Evolutionary conservation across 2,888 invertebrate genomes (phyloP), one percentile per base, ranked within the genome.

Genomic region (Ophraella communa): DNA sequence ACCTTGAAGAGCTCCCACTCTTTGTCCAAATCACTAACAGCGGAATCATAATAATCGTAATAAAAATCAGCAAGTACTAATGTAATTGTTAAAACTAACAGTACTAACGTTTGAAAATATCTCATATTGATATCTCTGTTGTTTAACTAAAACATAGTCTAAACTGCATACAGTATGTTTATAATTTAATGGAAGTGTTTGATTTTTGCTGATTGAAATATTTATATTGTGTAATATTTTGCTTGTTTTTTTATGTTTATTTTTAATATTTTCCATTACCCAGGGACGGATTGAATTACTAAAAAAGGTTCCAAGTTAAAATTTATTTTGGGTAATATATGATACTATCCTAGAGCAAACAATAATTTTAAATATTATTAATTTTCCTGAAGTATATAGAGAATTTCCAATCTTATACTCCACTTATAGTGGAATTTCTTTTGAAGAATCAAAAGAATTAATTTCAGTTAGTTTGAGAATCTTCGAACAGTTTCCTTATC

Each of bases 1-100:
- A 77, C 77, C 74, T 78, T 78, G 64, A 75, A 78, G 39, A 73
- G 67, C 39, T 74, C 69, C 78, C 78, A 78, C 33, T 68, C 47
- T 44, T 65, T 59, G 18, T 78, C 76, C 8, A 74, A 63, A 69
- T 71, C 66, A 33, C 62, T 62, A 45, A 35, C 21, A 52, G 18
- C 51, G 18, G 23, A 45, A 52, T 60, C 52, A 4, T 20, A 24
- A 49, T 63, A 63, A 57, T 62, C 60, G 24, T 35, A 47, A 20
- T 51, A 27, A 51, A 60, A n/a, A 30, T 42, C 55, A 51, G 23
- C 49, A 3, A 17, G 27, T 10, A 51, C 49, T 30, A 23, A 56
- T 20, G 52, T 21, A 33, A 59, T 57, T 35, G 35, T 14, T 21
- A 56, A 21, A 45, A 53, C 27, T 45, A 63, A 45, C 24, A 66